Percentiles rank a stretch among this genome's conserved stretches.
Evolutionary conservation across 1,140 invertebrate species (phyloP).

Genomic region (Phymorhynchus buccinoides): DNA sequence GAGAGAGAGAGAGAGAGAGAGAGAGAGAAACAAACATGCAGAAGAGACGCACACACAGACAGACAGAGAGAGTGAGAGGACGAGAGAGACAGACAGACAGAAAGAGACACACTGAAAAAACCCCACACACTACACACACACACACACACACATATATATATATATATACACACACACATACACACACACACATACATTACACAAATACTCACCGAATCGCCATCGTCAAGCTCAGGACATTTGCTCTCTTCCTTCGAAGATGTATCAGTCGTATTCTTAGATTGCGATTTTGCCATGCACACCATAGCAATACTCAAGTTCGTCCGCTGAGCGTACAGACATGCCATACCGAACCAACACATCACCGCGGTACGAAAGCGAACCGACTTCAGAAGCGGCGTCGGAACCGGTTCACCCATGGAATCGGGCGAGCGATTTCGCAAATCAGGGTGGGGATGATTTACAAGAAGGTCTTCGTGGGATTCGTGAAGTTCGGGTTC

Average conservation of each 20-base stretch:
- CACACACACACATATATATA: no score
- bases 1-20: not conserved
- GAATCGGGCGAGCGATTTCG: conserved; percentile 8
- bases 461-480: not conserved
- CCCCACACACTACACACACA: not conserved
- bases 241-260: conserved; percentile 46
- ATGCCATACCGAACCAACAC: conserved; percentile 63
- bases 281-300: conserved; percentile 79
- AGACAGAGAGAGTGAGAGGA: no score
- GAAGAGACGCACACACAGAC: no score
- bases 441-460: not conserved
- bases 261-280: not conserved
- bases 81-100: no score
- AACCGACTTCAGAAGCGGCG: conserved; percentile 74
- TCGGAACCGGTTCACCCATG: not conserved
- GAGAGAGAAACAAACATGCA: not conserved
- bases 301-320: conserved; percentile 92
- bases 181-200: not conserved
- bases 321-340: conserved; percentile 77
- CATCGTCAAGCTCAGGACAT: not conserved
- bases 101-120: not conserved
- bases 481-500: not conserved
- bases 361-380: conserved; percentile 56
- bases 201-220: no score
- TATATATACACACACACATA: not conserved